Conservation (phyloP, 1,140 invertebrate genomes). For the Penaeus chinensis region DNA sequence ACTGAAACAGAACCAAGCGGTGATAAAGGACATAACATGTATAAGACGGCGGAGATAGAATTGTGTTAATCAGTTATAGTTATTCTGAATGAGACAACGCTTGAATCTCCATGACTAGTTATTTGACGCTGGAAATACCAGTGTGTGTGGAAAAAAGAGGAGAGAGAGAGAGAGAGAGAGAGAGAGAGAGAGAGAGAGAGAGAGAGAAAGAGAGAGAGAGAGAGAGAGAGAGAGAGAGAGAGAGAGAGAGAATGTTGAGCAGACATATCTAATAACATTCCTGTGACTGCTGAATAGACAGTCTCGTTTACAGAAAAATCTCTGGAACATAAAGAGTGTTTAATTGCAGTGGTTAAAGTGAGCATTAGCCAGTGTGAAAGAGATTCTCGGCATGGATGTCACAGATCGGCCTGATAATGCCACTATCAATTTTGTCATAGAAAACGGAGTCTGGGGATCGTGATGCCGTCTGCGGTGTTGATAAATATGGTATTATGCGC, state of each 20-base stretch:
- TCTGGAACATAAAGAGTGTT: conserved; percentile 22
- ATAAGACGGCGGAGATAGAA: too few relatives aligned
- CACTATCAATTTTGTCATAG: conserved; percentile 46
- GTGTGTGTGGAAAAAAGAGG: neutral
- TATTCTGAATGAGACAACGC: neutral
- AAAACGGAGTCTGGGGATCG: neutral
- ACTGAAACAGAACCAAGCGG: too few relatives aligned
- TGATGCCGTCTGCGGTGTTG: neutral
- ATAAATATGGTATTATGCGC: neutral
- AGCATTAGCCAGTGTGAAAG: conserved; percentile 31
- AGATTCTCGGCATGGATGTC: conserved; percentile 31
- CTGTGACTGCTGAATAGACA: too few relatives aligned
- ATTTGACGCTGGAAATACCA: neutral
- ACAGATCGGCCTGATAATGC: conserved; percentile 37
- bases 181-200: too few relatives aligned
- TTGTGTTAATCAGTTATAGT: too few relatives aligned
- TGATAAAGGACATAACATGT: too few relatives aligned
- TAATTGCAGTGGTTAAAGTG: conserved; percentile 28
- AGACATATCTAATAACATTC: too few relatives aligned
- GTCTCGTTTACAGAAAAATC: too few relatives aligned
- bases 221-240: too few relatives aligned
- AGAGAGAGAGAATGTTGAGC: too few relatives aligned
- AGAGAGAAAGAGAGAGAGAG: too few relatives aligned
- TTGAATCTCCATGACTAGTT: neutral
- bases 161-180: too few relatives aligned